Evolutionary conservation across 2,888 invertebrate species (phyloP).

Genomic region (Tribolium freemani): DNA sequence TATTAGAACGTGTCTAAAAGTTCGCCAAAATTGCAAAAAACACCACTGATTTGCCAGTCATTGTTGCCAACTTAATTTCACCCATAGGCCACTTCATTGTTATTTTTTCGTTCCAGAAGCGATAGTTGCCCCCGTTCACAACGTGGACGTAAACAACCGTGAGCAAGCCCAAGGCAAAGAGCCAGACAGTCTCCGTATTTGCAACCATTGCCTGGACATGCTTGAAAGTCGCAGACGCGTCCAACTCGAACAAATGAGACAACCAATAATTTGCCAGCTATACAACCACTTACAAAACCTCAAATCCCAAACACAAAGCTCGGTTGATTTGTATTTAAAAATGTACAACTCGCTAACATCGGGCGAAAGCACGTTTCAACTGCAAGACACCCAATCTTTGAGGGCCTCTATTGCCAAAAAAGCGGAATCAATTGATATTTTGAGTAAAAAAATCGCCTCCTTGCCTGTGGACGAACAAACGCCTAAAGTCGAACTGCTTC

Average conservation of each 20-base stretch:
- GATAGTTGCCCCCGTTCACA: slow-evolving; percentile 63
- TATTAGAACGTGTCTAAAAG: too few species aligned
- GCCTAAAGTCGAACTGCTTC: slow-evolving; percentile 76
- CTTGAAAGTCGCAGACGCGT: slow-evolving; percentile 83
- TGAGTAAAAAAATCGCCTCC: slow-evolving; percentile 83
- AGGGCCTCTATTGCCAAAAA: slow-evolving; percentile 87
- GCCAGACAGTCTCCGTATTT: slow-evolving; percentile 77
- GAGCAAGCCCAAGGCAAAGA: slow-evolving; percentile 61
- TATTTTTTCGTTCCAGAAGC: slow-evolving; percentile 59
- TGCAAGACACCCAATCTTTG: slow-evolving; percentile 87
- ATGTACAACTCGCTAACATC: slow-evolving; percentile 78
- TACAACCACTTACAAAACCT: slow-evolving; percentile 88
- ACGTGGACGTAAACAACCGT: slow-evolving; percentile 55
- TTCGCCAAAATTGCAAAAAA: too few species aligned
- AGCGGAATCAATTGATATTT: slow-evolving; percentile 88
- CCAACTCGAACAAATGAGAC: slow-evolving; percentile 85
- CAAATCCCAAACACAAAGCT: slow-evolving; percentile 78
- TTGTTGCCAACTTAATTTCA: too few species aligned
- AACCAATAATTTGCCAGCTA: slow-evolving; percentile 83
- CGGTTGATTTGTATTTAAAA: slow-evolving; percentile 78
- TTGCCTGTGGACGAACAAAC: slow-evolving; percentile 72
- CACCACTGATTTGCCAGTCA: too few species aligned
- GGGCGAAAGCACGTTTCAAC: slow-evolving; percentile 91
- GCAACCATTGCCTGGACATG: slow-evolving; percentile 84
- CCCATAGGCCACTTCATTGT: too few species aligned